A percentile compares a stretch with the other conserved stretches of the same genome.
phyloP scores from a whole-genome alignment of 2,888 invertebrate genomes.

The Drymonia ruficornis region DNA sequence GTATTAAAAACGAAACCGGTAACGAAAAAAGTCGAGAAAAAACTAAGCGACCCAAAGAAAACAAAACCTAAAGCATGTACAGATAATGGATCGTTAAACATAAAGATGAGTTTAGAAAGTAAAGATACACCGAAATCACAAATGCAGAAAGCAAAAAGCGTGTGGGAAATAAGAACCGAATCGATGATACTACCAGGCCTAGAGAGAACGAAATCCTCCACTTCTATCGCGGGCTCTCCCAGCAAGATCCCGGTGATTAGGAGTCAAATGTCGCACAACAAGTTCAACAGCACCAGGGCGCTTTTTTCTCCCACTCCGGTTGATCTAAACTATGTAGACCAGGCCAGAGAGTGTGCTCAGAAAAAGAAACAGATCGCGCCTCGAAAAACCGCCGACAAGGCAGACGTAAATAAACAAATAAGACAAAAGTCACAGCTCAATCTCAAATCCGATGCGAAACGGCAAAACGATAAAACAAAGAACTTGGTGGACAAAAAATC shows the following conservation, averaged over 20 bases:
- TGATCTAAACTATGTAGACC: slow-evolving; percentile 83
- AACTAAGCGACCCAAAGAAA: slow-evolving; percentile 72
- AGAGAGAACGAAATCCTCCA: slow-evolving; percentile 79
- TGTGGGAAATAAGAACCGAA: slow-evolving; percentile 82
- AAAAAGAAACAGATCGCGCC: slow-evolving; percentile 70
- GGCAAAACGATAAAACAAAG: slow-evolving; percentile 69
- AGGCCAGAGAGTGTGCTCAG: slow-evolving; percentile 83
- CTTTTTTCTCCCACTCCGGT: slow-evolving; percentile 84
- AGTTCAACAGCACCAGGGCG: slow-evolving; percentile 80
- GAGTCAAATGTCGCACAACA: slow-evolving; percentile 79
- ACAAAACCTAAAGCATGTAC: slow-evolving; percentile 68
- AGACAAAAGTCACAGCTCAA: slow-evolving; percentile 79
- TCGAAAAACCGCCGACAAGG: slow-evolving; percentile 67
- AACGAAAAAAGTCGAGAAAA: slow-evolving; percentile 74
- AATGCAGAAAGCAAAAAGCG: slow-evolving; percentile 82
- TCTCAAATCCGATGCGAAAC: slow-evolving; percentile 70
- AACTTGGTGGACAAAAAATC: slow-evolving; percentile 70
- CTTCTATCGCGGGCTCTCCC: slow-evolving; percentile 84
- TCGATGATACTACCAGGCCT: slow-evolving; percentile 64
- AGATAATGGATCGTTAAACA: slow-evolving; percentile 74
- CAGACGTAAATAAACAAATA: slow-evolving; percentile 69
- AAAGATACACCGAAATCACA: slow-evolving; percentile 68
- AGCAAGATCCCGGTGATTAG: slow-evolving; percentile 87
- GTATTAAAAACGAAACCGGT: slow-evolving; percentile 73
- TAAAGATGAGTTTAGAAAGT: slow-evolving; percentile 62